These are phyloP conservation scores for Antrozous pallidus DNA, from an alignment of 2,797 vertebrate genomes.

Conservation along the genomic window DNA sequence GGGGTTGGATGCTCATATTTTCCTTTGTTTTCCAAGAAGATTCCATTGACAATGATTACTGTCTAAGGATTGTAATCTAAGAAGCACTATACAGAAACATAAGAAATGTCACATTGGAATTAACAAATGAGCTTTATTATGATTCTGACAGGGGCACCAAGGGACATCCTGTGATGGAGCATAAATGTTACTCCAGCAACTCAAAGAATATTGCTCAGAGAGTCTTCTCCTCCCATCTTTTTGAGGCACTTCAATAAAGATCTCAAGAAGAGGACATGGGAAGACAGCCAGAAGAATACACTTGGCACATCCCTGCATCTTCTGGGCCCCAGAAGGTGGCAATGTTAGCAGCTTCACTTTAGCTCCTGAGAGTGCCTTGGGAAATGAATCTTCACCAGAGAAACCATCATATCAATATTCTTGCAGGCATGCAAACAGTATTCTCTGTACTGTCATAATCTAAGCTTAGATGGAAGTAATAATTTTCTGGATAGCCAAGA, in stretches of 20 bases:
- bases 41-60: slow-evolving; percentile 30
- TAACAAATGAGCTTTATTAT: slow-evolving; percentile 48
- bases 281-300: neutral
- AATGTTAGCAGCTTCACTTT: neutral
- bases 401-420: neutral
- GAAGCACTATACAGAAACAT: slow-evolving; percentile 49
- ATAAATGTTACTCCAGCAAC: slow-evolving; percentile 49
- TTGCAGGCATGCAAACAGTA: neutral
- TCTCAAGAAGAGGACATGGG: neutral
- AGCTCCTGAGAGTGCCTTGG: neutral
- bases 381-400: neutral
- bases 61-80: slow-evolving; percentile 40
- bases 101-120: slow-evolving; percentile 53
- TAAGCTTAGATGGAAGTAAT: neutral
- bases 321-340: neutral
- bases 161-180: slow-evolving; percentile 12
- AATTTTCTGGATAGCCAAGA: neutral
- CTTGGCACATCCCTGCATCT: neutral
- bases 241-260: slow-evolving; percentile 40
- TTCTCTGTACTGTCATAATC: neutral
- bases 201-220: slow-evolving; percentile 35
- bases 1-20: neutral
- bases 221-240: neutral
- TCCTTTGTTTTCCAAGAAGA: slow-evolving; percentile 51
- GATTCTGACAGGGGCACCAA: slow-evolving; percentile 21